Percentiles rank a stretch among this genome's conserved stretches.
Conservation (phyloP, 2,888 invertebrate species). For the Melanargia galathea region DNA sequence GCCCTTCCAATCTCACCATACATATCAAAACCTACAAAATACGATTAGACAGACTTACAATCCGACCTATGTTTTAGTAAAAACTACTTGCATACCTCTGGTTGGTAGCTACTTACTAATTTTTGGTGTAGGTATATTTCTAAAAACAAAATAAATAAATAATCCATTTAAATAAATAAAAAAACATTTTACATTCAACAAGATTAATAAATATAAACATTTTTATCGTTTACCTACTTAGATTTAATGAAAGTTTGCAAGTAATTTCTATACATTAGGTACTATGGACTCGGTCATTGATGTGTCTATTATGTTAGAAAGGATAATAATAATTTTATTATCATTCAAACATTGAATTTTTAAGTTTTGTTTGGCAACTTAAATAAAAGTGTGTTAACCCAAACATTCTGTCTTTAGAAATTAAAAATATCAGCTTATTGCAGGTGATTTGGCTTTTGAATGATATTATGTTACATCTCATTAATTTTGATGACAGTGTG, state of each 20-base stretch:
- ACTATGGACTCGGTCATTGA: background rate
- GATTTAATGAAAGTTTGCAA: background rate
- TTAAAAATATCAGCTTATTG: background rate
- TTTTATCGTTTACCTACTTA: background rate
- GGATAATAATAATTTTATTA: too few relatives aligned
- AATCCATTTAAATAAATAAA: too few relatives aligned
- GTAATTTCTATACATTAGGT: background rate
- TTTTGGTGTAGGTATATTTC: too few relatives aligned
- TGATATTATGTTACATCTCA: slow-evolving; percentile 18
- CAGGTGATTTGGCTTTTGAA: background rate
- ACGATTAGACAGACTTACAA: too few relatives aligned
- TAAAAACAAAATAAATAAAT: too few relatives aligned
- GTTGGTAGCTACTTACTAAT: too few relatives aligned
- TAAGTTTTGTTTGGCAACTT: background rate
- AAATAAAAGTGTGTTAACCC: background rate
- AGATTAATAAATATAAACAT: background rate
- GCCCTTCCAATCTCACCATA: too few relatives aligned
- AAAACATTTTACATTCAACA: too few relatives aligned
- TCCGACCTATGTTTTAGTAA: too few relatives aligned
- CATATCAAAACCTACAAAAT: too few relatives aligned
- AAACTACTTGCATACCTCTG: too few relatives aligned
- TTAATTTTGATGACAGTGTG: slow-evolving; percentile 19
- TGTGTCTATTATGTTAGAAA: background rate
- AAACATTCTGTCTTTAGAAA: background rate
- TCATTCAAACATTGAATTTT: background rate